phyloP scores from a whole-genome alignment of 2,113 vertebrate species.

The Cynoglossus semilaevis region DNA sequence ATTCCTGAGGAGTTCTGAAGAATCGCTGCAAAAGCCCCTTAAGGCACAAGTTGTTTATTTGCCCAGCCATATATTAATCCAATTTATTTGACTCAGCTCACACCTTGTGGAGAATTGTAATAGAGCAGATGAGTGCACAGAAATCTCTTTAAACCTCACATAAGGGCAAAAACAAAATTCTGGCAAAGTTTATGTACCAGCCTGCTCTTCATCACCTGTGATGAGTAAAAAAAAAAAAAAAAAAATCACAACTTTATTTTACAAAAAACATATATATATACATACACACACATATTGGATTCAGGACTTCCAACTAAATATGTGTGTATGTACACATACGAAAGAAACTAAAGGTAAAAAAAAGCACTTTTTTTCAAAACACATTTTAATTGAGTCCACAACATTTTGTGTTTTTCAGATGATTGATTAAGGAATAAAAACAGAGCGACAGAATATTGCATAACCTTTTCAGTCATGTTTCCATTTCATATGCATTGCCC shows the following conservation, averaged over 20 bases:
- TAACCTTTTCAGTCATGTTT: conserved; percentile 44
- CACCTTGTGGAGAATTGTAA: conserved; percentile 69
- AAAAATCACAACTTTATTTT: not conserved
- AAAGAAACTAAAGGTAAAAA: not conserved
- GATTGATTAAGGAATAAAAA: conserved; percentile 26
- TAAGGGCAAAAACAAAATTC: conserved; percentile 42
- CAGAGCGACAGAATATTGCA: not conserved
- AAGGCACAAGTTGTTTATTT: conserved; percentile 76
- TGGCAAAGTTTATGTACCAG: conserved; percentile 27
- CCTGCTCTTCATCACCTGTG: conserved; percentile 27
- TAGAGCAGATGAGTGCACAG: conserved; percentile 52
- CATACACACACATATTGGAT: too few relatives aligned
- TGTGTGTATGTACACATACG: too few relatives aligned
- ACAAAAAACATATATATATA: not conserved
- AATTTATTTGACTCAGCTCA: conserved; percentile 68
- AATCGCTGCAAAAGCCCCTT: conserved; percentile 62
- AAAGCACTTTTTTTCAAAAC: not conserved
- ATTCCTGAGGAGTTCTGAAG: conserved; percentile 71
- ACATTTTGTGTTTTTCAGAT: conserved; percentile 4
- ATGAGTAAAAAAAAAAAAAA: conserved; percentile 12
- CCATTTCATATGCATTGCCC: conserved; percentile 29
- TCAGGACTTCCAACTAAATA: too few relatives aligned
- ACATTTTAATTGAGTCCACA: not conserved
- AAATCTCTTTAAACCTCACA: conserved; percentile 39
- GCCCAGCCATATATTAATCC: conserved; percentile 72